phyloP scores from a whole-genome alignment of 2,888 invertebrate genomes.

The Autographa pulchrina region DNA sequence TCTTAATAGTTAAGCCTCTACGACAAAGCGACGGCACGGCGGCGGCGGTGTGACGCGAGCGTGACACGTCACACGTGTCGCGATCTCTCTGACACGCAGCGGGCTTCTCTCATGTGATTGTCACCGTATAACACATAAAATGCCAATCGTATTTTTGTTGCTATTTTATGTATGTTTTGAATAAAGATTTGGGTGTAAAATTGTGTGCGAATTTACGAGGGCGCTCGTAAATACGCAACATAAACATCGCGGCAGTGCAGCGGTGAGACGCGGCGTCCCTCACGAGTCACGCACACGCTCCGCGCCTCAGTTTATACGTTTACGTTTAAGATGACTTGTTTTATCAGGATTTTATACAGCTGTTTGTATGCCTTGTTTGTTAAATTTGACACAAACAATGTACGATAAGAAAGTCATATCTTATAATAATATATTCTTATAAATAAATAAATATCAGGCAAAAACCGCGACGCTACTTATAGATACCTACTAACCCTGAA shows the following conservation, averaged over 20 bases:
- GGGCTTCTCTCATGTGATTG: constrained; percentile 41
- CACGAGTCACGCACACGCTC: neutral
- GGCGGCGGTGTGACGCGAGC: neutral
- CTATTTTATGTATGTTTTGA: constrained; percentile 59
- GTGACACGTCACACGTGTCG: neutral
- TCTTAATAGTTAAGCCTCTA: constrained; percentile 2
- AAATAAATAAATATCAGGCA: neutral
- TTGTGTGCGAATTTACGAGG: constrained; percentile 55
- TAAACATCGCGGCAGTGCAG: constrained; percentile 24
- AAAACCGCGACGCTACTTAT: neutral
- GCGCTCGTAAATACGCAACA: constrained; percentile 39
- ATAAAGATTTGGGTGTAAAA: constrained; percentile 59
- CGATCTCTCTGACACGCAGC: neutral
- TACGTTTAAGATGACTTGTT: neutral
- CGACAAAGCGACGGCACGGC: neutral
- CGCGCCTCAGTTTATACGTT: neutral
- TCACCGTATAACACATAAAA: constrained; percentile 49
- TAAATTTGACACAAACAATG: neutral
- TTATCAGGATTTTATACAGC: neutral
- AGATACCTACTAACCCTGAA: neutral
- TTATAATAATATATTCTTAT: neutral
- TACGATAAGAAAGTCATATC: neutral
- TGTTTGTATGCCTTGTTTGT: neutral
- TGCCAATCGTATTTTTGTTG: constrained; percentile 49
- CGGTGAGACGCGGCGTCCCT: neutral